Evolutionary conservation across 2,888 invertebrate species (phyloP).

Genomic region (Cryptus armator): DNA sequence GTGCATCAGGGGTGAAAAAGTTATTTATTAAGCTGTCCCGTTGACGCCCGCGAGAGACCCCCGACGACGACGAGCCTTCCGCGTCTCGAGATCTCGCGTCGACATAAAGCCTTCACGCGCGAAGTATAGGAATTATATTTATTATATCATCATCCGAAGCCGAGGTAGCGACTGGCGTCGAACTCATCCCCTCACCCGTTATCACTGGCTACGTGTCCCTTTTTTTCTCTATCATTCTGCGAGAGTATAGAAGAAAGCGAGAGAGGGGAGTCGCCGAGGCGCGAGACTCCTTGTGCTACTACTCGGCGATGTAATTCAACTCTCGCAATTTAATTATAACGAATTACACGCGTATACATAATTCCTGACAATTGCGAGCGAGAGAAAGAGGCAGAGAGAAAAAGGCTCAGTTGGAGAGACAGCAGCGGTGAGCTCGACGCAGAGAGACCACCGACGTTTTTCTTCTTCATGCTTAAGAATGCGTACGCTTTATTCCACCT

Average conservation of each 20-base stretch:
- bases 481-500: constrained; percentile 49
- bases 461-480: constrained; percentile 54
- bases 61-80: constrained; percentile 22
- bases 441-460: constrained; percentile 4
- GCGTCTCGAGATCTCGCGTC: constrained; percentile 57
- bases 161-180: constrained; percentile 37
- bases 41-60: constrained; percentile 16
- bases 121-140: constrained; percentile 59
- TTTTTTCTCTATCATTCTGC: constrained; percentile 10
- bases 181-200: neutral
- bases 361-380: constrained; percentile 20
- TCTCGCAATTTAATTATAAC: constrained; percentile 67
- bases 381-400: constrained; percentile 14
- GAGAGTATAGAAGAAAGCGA: neutral
- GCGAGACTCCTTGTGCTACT: constrained; percentile 56
- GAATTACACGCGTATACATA: constrained; percentile 61
- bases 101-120: constrained; percentile 26
- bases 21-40: constrained; percentile 66
- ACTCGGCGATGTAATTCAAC: constrained; percentile 53
- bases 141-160: constrained; percentile 46
- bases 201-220: neutral
- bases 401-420: neutral
- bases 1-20: constrained; percentile 44
- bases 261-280: constrained; percentile 31
- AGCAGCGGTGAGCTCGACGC: neutral